Conservation (phyloP, 2,888 invertebrate species). For the Abscondita cerata region DNA sequence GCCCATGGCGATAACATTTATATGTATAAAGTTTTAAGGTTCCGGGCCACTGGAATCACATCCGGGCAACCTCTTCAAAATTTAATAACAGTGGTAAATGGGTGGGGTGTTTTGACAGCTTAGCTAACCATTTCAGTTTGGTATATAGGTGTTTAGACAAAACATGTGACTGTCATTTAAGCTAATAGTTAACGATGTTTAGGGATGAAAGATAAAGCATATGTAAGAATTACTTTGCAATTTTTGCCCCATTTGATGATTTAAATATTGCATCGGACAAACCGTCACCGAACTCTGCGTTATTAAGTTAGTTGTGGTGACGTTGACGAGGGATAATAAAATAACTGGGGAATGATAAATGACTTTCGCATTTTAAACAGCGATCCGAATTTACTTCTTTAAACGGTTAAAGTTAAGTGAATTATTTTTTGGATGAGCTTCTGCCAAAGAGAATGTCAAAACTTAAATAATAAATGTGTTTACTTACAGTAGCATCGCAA, state of each 20-base stretch:
- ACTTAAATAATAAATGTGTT: slow-evolving; percentile 32
- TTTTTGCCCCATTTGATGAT: slow-evolving; percentile 48
- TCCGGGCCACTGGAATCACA: slow-evolving; percentile 37
- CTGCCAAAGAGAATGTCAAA: slow-evolving; percentile 23
- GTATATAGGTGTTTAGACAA: slow-evolving; percentile 30
- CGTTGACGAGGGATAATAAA: slow-evolving; percentile 36
- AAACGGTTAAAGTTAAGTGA: slow-evolving; percentile 15
- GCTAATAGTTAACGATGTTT: slow-evolving; percentile 34
- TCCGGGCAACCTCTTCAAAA: slow-evolving; percentile 40
- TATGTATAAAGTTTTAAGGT: slow-evolving; percentile 19
- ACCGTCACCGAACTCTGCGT: slow-evolving; percentile 28
- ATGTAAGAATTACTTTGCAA: slow-evolving; percentile 51
- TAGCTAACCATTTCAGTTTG: slow-evolving; percentile 20
- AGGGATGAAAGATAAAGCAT: slow-evolving; percentile 35
- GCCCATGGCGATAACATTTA: slow-evolving; percentile 31
- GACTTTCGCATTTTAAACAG: slow-evolving; percentile 25
- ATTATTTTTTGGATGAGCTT: slow-evolving; percentile 26
- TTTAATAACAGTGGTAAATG: slow-evolving; percentile 38
- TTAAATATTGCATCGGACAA: slow-evolving; percentile 37
- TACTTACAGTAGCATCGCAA: slow-evolving; percentile 30
- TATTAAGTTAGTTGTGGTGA: slow-evolving; percentile 31
- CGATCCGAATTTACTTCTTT: slow-evolving; percentile 25
- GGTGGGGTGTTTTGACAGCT: slow-evolving; percentile 44
- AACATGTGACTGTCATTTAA: slow-evolving; percentile 24
- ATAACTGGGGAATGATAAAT: slow-evolving; percentile 33